These are phyloP conservation scores for Cheilinus undulatus DNA, from an alignment of 2,113 vertebrate species.

Conservation along the genomic window DNA sequence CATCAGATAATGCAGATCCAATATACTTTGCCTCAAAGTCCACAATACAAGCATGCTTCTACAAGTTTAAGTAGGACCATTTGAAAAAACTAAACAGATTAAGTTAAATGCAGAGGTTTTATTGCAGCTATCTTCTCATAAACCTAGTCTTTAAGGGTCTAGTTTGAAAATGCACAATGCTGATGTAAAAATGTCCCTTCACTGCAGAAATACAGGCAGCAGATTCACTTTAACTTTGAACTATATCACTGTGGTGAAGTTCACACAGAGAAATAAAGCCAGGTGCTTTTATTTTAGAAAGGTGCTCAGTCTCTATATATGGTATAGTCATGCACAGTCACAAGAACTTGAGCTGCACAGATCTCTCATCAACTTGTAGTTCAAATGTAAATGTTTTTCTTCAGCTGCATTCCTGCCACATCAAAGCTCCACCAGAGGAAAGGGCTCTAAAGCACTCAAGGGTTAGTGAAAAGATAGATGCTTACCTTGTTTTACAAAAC, in stretches of 20 bases:
- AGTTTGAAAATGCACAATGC: background rate
- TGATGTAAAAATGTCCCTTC: background rate
- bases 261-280: conserved; percentile 8
- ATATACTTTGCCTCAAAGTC: too few species aligned
- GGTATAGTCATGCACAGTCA: conserved; percentile 18
- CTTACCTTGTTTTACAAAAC: background rate
- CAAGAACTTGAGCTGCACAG: conserved; percentile 13
- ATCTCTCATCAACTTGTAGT: conserved; percentile 45
- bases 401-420: conserved; percentile 63
- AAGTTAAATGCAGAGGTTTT: background rate
- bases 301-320: conserved; percentile 49
- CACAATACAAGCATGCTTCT: too few species aligned
- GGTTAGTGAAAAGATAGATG: conserved; percentile 22
- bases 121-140: background rate
- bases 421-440: conserved; percentile 50
- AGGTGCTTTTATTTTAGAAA: conserved; percentile 8
- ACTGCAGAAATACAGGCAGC: background rate
- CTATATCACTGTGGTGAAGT: background rate
- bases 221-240: background rate
- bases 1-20: background rate
- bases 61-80: background rate
- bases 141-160: background rate
- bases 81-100: background rate
- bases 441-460: conserved; percentile 16
- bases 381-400: conserved; percentile 66